Evolutionary conservation across 2,888 invertebrate species (phyloP), one percentile per base, ranked within the genome.

Genomic region (Lasioglossum vierecki): DNA sequence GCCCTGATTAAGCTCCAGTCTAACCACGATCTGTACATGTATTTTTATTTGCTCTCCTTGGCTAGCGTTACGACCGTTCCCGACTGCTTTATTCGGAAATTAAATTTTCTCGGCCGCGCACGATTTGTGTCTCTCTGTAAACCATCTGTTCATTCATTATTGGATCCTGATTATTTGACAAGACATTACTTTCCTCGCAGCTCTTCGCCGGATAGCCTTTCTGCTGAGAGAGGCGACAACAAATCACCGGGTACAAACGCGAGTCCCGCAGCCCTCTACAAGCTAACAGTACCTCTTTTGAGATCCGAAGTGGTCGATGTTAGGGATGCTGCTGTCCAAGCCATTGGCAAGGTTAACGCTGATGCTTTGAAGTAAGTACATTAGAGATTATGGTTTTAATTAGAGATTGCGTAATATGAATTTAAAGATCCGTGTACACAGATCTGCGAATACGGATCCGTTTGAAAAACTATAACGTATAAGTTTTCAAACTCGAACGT

Each of bases 231-330:
- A 77, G 95, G 95, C 79, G 98, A 98, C 89, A 97, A 97, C 92
- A 98, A 98, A 93, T 96, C 96, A 66, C 96, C 97, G n/a, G 96
- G 96, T 9, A 96, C 96, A 13, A 97, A 96, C 87, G 97, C 98
- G 70, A 97, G 98, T 66, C 98, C 99, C 0, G 96, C 97, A 53
- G 97, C 98, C 44, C 96, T 99, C 49, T 99, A 99, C 95, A 99
- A 99, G 95, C 96, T 99, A 89, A 97, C 99, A 18, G 98, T 99
- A 82, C 99, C 99, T 13, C 96, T 99, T 89, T 96, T 99, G 79
- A 96, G 99, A 79, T 99, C 99, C 95, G 99, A 99, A 95, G 97
- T 98, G 79, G 96, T 97, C 2, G 99, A 99, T 94, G 98, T 99
- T 87, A 96, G 99, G 84, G 99, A 99, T 95, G 98, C 99, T 1